Base-by-base conservation (phyloP, 2,888 invertebrate species). In the Thera britannica region DNA sequence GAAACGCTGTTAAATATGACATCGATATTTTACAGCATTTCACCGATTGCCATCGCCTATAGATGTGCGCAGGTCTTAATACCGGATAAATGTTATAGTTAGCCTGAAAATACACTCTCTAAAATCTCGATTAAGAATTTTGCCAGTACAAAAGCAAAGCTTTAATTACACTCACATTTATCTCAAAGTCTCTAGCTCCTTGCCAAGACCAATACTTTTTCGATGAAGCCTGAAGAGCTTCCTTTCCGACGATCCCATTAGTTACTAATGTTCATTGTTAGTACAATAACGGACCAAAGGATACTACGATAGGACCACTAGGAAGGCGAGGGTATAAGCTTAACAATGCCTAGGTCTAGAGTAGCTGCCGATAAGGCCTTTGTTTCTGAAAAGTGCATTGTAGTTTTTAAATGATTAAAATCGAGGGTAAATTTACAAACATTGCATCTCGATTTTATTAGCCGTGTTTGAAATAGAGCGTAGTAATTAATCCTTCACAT, bases 231-330 rank as follows among this genome's bases (percentile, higher is more conserved):
- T 23, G 12, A 44, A 62, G 62, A 67, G 62, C 65, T 64, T 58
- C 77, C 75, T 68, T 78, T 76, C 75, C 75, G 65, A 61, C 65
- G 67, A 75, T 75, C 67, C 77, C 72, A 78, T 78, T 77, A 76
- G 76, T 23, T 23, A 23, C 23, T 74, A 77, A 79, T 75, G 78
- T 74, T 52, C 71, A 78, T 82, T 81, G 81, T 79, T 80, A 77
- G 74, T 62, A 65, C 67, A 60, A 62, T 74, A 76, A 66, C 76
- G 75, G 75, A 74, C 75, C 74, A 62, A 62, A 64, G 35, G 54
- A 55, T 52, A 62, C 8, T 8, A 23, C 3, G 7, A 62, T 23
- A 58, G 23, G 51, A 9, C 38, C 55, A 36, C 36, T 38, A 9
- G 56, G 2, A 0, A 12, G 41, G 61, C 36, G 52, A 52, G 64